Conservation (phyloP, 2,888 invertebrate species). For the Arctia plantaginis region DNA sequence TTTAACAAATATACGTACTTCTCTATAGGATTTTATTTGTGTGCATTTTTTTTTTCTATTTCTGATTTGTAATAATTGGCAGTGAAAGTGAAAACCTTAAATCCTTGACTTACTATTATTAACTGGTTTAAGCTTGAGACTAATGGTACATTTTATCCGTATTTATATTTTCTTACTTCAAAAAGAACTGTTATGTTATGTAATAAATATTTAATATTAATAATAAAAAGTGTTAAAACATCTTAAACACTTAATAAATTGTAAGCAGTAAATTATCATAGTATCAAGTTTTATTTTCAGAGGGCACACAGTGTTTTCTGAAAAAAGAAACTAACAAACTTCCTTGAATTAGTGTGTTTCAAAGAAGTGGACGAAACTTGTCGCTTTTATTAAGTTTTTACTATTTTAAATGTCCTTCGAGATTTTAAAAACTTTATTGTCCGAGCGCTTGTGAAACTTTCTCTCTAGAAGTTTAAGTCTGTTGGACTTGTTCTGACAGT, state of each 20-base stretch:
- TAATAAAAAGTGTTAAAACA: neutral
- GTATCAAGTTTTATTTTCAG: neutral
- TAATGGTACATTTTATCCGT: too few species aligned
- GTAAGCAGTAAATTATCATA: neutral
- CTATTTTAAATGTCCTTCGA: slow-evolving; percentile 24
- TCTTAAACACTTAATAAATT: neutral
- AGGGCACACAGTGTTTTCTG: neutral
- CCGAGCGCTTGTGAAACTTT: slow-evolving; percentile 22
- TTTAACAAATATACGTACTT: too few species aligned
- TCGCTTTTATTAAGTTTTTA: slow-evolving; percentile 40
- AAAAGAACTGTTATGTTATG: too few species aligned
- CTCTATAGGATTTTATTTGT: too few species aligned
- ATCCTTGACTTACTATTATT: too few species aligned
- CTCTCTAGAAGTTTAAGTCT: slow-evolving; percentile 18
- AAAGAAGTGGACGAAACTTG: slow-evolving; percentile 17
- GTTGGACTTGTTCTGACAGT: slow-evolving; percentile 4
- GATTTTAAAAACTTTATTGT: slow-evolving; percentile 31
- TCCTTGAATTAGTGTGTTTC: slow-evolving; percentile 25
- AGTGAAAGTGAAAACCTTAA: too few species aligned
- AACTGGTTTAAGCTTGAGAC: too few species aligned
- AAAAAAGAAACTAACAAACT: slow-evolving; percentile 11
- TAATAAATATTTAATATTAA: too few species aligned
- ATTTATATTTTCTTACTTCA: too few species aligned
- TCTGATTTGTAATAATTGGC: too few species aligned
- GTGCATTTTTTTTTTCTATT: too few species aligned